Base-by-base conservation (phyloP, 2,797 vertebrate genomes). In the Pseudopleuronectes americanus region DNA sequence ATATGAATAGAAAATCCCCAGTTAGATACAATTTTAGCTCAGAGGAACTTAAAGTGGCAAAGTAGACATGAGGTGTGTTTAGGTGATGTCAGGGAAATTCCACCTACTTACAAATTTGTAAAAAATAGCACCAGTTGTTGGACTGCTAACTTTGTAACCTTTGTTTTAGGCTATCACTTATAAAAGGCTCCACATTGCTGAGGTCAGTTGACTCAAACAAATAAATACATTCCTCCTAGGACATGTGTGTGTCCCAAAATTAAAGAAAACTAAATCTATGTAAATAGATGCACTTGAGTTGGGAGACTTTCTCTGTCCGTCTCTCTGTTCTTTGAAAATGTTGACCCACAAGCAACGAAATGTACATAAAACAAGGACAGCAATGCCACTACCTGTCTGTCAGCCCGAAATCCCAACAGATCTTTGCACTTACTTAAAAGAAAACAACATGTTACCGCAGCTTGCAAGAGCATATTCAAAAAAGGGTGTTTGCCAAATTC, bases 401-500 rank as follows among this genome's bases (percentile, higher is more conserved):
- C 76, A 64, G 60, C 79, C 48, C 23, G 36, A 58, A 75, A n/a
- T 84, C 81, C 66, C 60, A 87, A 85, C 19, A 28, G 45, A 80
- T 71, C 57, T 79, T 79, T 89, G 74, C 85, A 88, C 87, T 88
- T 78, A 68, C 68, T 71, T 68, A 60, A 1, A 28, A 38, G 12
- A 77, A 64, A 62, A 58, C 5, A 47, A 54, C 68, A 72, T 52
- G 65, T 79, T 80, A 79, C 69, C 80, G 74, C 88, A 84, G 80
- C 85, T 88, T 92, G 76, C 84, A 88, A 87, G 52, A 88, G n/a
- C n/a, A n/a, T n/a, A n/a, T n/a, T n/a, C n/a, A 26, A 26, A 26
- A 26, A 26, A 26, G 2, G 26, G 3, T 26, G 26, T 26, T 26
- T 26, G 26, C 26, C 26, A 26, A 3, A 26, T 26, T 26, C 26